A percentile compares a stretch with the other conserved stretches of the same genome.
These are phyloP conservation scores for Megamerina dolium DNA, from an alignment of 2,888 invertebrate species.

Conservation along the genomic window DNA sequence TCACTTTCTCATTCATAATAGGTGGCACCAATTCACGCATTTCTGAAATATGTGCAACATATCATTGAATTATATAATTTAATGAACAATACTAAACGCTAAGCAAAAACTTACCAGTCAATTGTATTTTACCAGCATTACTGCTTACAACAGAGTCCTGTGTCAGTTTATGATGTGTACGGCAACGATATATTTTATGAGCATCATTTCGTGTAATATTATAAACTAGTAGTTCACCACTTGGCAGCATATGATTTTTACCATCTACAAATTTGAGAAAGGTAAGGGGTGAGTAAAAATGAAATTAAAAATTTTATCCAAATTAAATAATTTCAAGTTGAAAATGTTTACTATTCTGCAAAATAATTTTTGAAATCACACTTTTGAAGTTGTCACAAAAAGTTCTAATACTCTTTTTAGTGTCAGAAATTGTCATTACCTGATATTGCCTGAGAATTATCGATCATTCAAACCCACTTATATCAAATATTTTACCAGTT, in stretches of 20 bases:
- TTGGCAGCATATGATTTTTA: conserved; percentile 56
- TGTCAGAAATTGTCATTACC: too few species aligned
- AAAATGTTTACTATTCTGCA: background rate
- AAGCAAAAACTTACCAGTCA: conserved; percentile 51
- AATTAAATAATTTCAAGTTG: background rate
- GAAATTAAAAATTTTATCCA: background rate
- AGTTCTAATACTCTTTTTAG: too few species aligned
- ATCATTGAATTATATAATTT: too few species aligned
- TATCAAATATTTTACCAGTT: too few species aligned
- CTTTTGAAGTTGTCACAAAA: too few species aligned
- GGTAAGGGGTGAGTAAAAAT: too few species aligned
- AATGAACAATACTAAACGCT: too few species aligned
- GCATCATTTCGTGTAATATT: conserved; percentile 56
- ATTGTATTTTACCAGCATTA: conserved; percentile 54
- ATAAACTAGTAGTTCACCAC: conserved; percentile 57
- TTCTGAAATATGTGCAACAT: conserved; percentile 34
- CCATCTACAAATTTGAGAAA: conserved; percentile 51
- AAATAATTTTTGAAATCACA: too few species aligned
- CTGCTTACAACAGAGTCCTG: conserved; percentile 56
- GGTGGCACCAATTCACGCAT: conserved; percentile 55
- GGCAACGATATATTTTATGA: conserved; percentile 55
- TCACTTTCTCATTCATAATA: conserved; percentile 54
- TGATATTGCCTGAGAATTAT: too few species aligned
- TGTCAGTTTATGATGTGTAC: conserved; percentile 57
- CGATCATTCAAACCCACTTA: too few species aligned